Evolutionary conservation across 2,888 invertebrate species (phyloP).

Genomic region (Dendrolimus pini): DNA sequence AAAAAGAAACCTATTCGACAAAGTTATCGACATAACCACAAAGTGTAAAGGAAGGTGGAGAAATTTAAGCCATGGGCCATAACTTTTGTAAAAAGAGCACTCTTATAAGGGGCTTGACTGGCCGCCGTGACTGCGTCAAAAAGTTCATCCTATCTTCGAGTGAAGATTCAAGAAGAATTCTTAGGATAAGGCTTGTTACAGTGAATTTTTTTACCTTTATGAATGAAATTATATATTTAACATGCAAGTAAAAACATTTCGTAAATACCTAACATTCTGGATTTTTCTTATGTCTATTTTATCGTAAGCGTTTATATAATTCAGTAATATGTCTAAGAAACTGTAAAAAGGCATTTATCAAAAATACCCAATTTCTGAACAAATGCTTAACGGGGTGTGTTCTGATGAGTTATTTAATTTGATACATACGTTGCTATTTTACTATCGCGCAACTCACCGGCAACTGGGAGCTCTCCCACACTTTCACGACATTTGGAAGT

Average conservation of each 20-base stretch:
- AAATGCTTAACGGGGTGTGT: no score
- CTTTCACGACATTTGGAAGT: no score
- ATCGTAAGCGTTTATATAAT: background rate
- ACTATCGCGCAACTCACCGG: no score
- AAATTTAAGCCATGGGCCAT: slow-evolving; percentile 62
- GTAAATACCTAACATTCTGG: no score
- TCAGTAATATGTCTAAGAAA: background rate
- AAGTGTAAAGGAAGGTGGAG: slow-evolving; percentile 51
- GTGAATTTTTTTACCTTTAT: no score
- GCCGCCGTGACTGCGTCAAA: slow-evolving; percentile 61
- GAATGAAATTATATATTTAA: no score
- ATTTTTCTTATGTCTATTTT: slow-evolving; percentile 4
- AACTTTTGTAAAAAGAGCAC: slow-evolving; percentile 62
- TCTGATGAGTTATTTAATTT: no score
- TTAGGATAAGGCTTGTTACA: slow-evolving; percentile 15
- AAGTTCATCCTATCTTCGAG: slow-evolving; percentile 46
- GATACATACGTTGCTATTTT: no score
- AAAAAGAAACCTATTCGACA: slow-evolving; percentile 14
- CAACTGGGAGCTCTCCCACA: no score
- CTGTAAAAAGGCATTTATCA: background rate
- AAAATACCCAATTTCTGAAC: no score
- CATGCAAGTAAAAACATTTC: no score
- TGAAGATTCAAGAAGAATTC: slow-evolving; percentile 11
- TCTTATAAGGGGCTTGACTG: slow-evolving; percentile 45
- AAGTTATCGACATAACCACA: slow-evolving; percentile 31